Evolutionary conservation across 2,888 invertebrate genomes (phyloP).

Genomic region (Kryphioiulus occultus): DNA sequence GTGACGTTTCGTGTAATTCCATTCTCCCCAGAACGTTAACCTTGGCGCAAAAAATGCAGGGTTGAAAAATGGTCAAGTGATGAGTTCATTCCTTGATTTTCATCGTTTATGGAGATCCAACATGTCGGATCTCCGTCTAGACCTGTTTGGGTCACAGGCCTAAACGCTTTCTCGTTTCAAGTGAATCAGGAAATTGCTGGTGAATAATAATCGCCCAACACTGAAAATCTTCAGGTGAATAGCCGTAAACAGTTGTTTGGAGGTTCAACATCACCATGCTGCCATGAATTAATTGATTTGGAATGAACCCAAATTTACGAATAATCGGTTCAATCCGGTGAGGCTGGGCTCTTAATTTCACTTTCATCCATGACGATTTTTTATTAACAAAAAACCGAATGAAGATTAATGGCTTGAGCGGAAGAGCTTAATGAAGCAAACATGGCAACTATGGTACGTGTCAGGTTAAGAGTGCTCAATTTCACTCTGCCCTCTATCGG

Average conservation of each 20-base stretch:
- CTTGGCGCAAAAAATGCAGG: background rate
- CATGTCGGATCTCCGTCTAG: background rate
- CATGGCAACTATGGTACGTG: no score
- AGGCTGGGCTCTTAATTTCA: no score
- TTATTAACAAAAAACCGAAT: no score
- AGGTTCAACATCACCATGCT: no score
- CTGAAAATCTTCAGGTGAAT: background rate
- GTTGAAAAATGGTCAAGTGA: background rate
- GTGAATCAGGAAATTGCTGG: background rate
- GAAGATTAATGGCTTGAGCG: no score
- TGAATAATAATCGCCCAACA: background rate
- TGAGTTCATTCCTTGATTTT: background rate
- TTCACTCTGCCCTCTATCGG: no score
- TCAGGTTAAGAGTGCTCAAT: no score
- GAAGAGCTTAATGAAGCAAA: no score
- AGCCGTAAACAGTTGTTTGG: background rate
- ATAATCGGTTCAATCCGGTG: no score
- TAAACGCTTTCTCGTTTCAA: background rate
- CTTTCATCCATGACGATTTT: no score
- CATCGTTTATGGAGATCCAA: background rate
- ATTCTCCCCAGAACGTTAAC: background rate
- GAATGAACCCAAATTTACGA: no score
- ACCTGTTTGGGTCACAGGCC: background rate
- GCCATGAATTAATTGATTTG: no score
- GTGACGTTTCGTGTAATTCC: conserved; percentile 6